Conservation (phyloP, 2,888 invertebrate genomes). For the Philhelius pedissequus region DNA sequence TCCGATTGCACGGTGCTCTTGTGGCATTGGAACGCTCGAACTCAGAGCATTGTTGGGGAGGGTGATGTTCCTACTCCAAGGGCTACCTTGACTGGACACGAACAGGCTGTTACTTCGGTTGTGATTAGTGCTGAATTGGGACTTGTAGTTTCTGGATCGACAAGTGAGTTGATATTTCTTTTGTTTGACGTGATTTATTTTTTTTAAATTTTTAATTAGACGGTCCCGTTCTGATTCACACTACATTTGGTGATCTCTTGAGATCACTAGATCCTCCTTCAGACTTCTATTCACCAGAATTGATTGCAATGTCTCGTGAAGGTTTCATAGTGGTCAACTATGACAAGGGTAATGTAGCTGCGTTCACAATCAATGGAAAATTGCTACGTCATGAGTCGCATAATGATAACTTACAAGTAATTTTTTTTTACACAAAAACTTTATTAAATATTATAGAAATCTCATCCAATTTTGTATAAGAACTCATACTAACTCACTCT, state of each 20-base stretch:
- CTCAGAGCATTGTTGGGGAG: conserved; percentile 98
- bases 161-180: conserved; percentile 79
- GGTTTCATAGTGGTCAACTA: conserved; percentile 97
- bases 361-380: conserved; percentile 96
- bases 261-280: conserved; percentile 92
- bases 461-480: no score
- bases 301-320: conserved; percentile 96
- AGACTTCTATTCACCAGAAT: conserved; percentile 87
- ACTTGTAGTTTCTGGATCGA: conserved; percentile 96
- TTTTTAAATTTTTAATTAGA: conserved; percentile 80
- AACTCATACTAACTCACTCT: no score
- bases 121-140: conserved; percentile 99
- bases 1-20: conserved; percentile 98
- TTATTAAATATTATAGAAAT: no score
- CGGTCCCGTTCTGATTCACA: conserved; percentile 98
- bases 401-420: conserved; percentile 95
- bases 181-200: not conserved
- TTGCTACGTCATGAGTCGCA: conserved; percentile 93
- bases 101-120: conserved; percentile 95
- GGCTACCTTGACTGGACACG: conserved; percentile 98
- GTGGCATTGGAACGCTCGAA: conserved; percentile 99
- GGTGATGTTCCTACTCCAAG: conserved; percentile 96
- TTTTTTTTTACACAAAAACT: not conserved
- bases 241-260: conserved; percentile 97
- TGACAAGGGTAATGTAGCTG: conserved; percentile 93